These are phyloP conservation scores for Resseliella maxima DNA, from an alignment of 2,888 invertebrate genomes.

Conservation along the genomic window DNA sequence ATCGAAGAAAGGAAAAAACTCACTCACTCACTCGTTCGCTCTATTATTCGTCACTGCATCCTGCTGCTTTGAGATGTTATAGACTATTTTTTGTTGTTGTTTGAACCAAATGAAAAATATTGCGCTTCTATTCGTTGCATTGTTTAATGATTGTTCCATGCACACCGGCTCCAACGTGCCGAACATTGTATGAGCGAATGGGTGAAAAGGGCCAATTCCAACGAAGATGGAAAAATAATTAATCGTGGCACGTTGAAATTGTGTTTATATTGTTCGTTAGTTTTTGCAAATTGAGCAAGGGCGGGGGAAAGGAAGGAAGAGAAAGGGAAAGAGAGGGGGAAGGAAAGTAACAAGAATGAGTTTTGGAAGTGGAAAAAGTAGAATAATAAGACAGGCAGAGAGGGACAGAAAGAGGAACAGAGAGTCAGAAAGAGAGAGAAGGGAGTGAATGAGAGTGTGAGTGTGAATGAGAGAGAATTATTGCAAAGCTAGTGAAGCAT, in stretches of 20 bases:
- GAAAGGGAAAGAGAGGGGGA: too few species aligned
- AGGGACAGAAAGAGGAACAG: too few species aligned
- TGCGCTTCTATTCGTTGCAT: slow-evolving; percentile 15
- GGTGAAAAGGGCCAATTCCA: slow-evolving; percentile 1
- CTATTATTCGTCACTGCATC: neutral
- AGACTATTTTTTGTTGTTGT: too few species aligned
- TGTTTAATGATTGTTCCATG: slow-evolving; percentile 25
- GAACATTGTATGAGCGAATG: neutral
- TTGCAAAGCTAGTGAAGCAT: neutral
- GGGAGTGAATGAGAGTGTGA: too few species aligned
- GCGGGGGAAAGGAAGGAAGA: too few species aligned
- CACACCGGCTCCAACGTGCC: neutral
- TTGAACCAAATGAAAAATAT: neutral
- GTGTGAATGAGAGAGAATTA: too few species aligned
- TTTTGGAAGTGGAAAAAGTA: too few species aligned
- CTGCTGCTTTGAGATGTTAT: neutral
- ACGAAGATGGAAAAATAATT: slow-evolving; percentile 43
- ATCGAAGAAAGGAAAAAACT: neutral
- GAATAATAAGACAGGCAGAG: too few species aligned
- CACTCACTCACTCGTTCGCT: neutral
- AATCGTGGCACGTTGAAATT: slow-evolving; percentile 45
- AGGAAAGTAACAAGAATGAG: too few species aligned
- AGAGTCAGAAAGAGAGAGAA: too few species aligned
- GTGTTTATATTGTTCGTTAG: neutral
- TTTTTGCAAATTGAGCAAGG: neutral